A percentile compares a stretch with the other conserved stretches of the same genome.
These are phyloP conservation scores for Sycophila sp. DNA, from an alignment of 1,140 invertebrate genomes.

Conservation along the genomic window DNA sequence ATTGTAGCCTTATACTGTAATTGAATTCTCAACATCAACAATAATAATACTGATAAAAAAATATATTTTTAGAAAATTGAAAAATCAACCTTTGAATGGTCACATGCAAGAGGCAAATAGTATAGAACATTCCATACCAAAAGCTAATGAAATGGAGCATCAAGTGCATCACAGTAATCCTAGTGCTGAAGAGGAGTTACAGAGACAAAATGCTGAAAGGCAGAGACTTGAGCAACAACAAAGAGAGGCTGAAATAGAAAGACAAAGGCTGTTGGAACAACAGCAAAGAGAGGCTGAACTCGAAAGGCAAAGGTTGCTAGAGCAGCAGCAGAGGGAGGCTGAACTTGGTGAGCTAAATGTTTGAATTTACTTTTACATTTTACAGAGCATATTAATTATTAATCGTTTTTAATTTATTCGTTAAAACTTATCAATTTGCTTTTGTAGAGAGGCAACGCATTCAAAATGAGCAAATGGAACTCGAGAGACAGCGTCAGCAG, in stretches of 20 bases:
- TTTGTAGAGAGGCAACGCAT: slow-evolving; percentile 38
- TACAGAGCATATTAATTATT: too few species aligned
- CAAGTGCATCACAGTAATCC: slow-evolving; percentile 29
- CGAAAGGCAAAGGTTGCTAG: slow-evolving; percentile 42
- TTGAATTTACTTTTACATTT: not conserved
- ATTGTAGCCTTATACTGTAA: too few species aligned
- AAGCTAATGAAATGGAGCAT: slow-evolving; percentile 19
- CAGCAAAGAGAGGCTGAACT: slow-evolving; percentile 47
- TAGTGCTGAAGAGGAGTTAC: slow-evolving; percentile 44
- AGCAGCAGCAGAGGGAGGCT: slow-evolving; percentile 44
- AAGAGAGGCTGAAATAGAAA: slow-evolving; percentile 46
- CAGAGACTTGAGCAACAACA: slow-evolving; percentile 50
- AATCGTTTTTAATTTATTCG: too few species aligned
- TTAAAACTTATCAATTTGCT: not conserved
- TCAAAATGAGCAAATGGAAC: slow-evolving; percentile 43
- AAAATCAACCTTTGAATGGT: not conserved
- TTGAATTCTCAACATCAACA: too few species aligned
- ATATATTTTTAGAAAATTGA: not conserved
- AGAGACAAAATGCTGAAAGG: slow-evolving; percentile 46
- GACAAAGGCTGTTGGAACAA: slow-evolving; percentile 46
- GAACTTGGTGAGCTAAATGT: slow-evolving; percentile 27
- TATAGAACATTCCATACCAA: slow-evolving; percentile 29
- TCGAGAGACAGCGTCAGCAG: slow-evolving; percentile 16
- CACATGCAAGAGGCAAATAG: slow-evolving; percentile 21
- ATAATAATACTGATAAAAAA: not conserved